Conservation (phyloP, 2,888 invertebrate genomes). For the Lithophane semibrunnea region DNA sequence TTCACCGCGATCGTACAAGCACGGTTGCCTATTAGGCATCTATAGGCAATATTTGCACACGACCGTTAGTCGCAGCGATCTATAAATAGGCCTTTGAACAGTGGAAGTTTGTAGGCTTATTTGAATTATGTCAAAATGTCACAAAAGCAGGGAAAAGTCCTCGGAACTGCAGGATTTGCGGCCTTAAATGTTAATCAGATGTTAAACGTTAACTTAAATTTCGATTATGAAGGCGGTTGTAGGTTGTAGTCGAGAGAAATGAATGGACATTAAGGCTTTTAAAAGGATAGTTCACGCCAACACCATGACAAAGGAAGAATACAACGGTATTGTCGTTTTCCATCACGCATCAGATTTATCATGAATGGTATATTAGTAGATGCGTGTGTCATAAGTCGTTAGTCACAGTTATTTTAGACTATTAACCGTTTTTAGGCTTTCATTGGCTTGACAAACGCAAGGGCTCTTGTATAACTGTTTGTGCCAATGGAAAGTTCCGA, state of each 20-base stretch:
- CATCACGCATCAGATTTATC: conserved; percentile 23
- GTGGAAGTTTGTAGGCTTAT: background rate
- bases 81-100: background rate
- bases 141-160: background rate
- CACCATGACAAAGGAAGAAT: conserved; percentile 5
- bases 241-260: background rate
- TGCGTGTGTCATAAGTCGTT: conserved; percentile 37
- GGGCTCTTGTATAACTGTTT: conserved; percentile 41
- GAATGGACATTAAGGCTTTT: background rate
- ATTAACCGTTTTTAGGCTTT: conserved; percentile 38
- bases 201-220: background rate
- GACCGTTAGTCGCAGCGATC: background rate
- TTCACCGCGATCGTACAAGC: background rate
- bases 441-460: conserved; percentile 26
- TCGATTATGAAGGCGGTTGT: background rate
- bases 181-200: background rate
- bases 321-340: background rate
- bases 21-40: background rate
- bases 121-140: background rate
- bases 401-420: conserved; percentile 37
- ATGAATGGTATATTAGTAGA: conserved; percentile 19
- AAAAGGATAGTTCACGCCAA: background rate
- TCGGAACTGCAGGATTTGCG: too few species aligned
- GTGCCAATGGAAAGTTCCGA: conserved; percentile 32
- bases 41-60: background rate